Conservation (phyloP, 2,113 vertebrate genomes). For the Heterotis niloticus region DNA sequence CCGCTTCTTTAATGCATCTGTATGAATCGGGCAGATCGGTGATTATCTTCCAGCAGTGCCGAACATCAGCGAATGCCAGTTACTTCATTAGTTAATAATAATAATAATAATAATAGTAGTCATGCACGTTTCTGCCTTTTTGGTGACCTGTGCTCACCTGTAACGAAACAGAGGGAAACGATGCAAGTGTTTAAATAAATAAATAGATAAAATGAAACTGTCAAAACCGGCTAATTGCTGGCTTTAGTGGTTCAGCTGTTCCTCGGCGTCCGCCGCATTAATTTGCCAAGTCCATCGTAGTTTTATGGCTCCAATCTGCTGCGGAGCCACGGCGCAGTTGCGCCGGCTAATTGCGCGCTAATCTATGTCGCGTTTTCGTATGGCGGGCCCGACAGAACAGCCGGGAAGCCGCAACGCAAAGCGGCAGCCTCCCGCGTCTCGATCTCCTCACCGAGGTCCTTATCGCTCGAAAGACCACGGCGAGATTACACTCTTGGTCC, state of each 20-base stretch:
- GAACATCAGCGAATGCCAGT: conserved; percentile 63
- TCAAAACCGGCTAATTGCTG: conserved; percentile 11
- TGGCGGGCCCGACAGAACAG: conserved; percentile 12
- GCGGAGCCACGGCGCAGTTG: conserved; percentile 18
- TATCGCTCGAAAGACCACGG: neutral
- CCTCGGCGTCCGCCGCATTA: conserved; percentile 22
- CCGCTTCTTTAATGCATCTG: conserved; percentile 45
- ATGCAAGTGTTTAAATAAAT: neutral
- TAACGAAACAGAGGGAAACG: neutral
- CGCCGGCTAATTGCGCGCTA: conserved; percentile 24
- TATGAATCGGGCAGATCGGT: conserved; percentile 65
- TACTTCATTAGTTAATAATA: conserved; percentile 59
- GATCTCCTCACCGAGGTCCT: neutral
- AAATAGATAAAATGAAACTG: conserved; percentile 20
- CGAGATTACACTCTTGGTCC: neutral
- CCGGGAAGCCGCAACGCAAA: neutral
- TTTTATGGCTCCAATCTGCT: conserved; percentile 33
- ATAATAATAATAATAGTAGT: neutral
- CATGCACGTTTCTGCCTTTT: neutral
- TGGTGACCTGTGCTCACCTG: conserved; percentile 17
- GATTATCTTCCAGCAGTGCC: conserved; percentile 64
- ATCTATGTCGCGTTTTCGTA: conserved; percentile 26
- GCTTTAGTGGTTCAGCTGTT: conserved; percentile 27
- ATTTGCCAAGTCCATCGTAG: conserved; percentile 24
- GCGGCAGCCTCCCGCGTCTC: neutral